These are phyloP conservation scores for Atopsyche davidsoni DNA, from an alignment of 1,140 invertebrate species.

Conservation along the genomic window DNA sequence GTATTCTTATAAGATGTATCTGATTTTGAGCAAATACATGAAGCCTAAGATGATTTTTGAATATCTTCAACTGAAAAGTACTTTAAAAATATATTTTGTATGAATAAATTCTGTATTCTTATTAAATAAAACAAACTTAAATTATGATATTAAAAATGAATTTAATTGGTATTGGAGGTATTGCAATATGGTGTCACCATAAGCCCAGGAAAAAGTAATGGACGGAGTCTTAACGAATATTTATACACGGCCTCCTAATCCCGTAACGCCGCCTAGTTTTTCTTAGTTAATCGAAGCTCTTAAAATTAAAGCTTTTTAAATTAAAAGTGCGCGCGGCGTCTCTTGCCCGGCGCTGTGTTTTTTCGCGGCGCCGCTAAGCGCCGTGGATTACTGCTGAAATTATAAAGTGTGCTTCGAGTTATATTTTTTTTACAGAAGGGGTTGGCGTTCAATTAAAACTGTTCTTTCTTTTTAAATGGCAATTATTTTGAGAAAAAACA, in stretches of 20 bases:
- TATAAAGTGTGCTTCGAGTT: conserved; percentile 14
- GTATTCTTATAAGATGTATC: no score
- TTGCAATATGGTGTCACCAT: background rate
- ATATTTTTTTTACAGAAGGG: conserved; percentile 6
- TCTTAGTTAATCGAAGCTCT: conserved; percentile 32
- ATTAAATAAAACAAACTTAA: no score
- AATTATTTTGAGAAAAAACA: no score
- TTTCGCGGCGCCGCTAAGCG: conserved; percentile 8
- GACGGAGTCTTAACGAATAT: conserved; percentile 26
- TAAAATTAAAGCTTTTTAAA: conserved; percentile 32
- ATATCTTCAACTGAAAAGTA: no score
- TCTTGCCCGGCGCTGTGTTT: conserved; percentile 23
- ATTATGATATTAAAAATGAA: no score
- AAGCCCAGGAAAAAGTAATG: background rate
- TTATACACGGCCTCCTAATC: conserved; percentile 28
- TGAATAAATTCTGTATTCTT: no score
- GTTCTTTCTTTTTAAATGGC: no score
- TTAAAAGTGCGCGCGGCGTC: conserved; percentile 28
- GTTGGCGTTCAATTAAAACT: conserved; percentile 16
- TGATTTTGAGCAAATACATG: no score
- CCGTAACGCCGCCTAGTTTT: conserved; percentile 21
- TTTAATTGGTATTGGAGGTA: no score
- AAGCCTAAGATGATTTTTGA: no score
- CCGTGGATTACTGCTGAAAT: conserved; percentile 22
- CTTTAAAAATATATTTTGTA: no score